Evolutionary conservation across 2,113 vertebrate species (phyloP), one percentile per base, ranked within the genome.

Genomic region (Charina bottae): DNA sequence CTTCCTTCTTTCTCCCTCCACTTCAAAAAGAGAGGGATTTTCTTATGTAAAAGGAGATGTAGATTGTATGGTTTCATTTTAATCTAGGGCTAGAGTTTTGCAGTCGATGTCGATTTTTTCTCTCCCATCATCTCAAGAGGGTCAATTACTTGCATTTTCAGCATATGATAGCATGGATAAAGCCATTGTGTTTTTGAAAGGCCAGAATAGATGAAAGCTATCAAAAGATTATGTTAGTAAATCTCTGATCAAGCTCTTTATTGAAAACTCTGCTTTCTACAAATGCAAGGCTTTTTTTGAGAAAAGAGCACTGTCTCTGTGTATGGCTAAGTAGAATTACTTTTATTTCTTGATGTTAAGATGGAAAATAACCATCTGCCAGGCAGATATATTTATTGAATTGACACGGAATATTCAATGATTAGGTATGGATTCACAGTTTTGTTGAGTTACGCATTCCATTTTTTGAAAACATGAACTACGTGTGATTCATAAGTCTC

Each of bases 181-280:
- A 92, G 10, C 64, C 49, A 60, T 53, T 92, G 11, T 90, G 95
- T 78, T 93, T 93, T 85, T 91, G 90, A 90, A 95, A 37, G 62
- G 19, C 8, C 56, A 10, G 88, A 26, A 85, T 93, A 78, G 92
- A 89, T 13, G 0, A 59, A 94, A 68, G 42, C 93, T 94, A 93
- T 78, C 23, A 28, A 88, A 49, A 89, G 94, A 55, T 60, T 89
- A 53, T 0, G 1, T 94, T 88, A 94, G 87, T 92, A 95, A 64
- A 87, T 89, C 95, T 96, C 93, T 64, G 78, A 85, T 94, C 24
- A 92, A 68, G 6, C 46, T 56, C 89, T 72, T 95, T 90, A 94
- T 17, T 92, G 24, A 92, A 94, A 86, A 68, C 46, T 84, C 46
- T 84, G 46, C 87, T 37, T 12, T 62, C 93, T 89, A 54, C 88